These are phyloP conservation scores for Sebastes schlegelii DNA, from an alignment of 2,113 vertebrate species.

Conservation along the genomic window DNA sequence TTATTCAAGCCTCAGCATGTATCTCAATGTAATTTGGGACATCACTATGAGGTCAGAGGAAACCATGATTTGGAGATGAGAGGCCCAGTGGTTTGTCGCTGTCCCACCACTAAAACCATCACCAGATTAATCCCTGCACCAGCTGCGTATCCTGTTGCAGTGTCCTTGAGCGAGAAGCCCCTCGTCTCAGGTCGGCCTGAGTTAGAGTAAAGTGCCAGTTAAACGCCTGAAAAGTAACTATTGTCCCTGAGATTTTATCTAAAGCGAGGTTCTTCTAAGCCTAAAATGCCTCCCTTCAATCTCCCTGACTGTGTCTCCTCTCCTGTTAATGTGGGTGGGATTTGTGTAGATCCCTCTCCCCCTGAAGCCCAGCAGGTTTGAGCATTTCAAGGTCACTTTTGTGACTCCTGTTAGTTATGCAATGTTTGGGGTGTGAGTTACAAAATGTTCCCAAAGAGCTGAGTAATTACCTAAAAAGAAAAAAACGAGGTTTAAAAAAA, in stretches of 20 bases:
- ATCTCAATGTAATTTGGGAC: not conserved
- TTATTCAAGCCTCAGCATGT: not conserved
- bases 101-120: not conserved
- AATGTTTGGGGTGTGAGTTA: slow-evolving; percentile 54
- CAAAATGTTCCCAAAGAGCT: slow-evolving; percentile 46
- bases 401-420: slow-evolving; percentile 48
- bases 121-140: slow-evolving; percentile 20
- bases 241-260: slow-evolving; percentile 42
- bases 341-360: slow-evolving; percentile 38
- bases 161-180: slow-evolving; percentile 36
- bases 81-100: not conserved
- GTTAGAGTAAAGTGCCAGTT: slow-evolving; percentile 6
- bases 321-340: slow-evolving; percentile 31
- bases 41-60: slow-evolving; percentile 7
- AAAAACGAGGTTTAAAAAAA: not conserved
- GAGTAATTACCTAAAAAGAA: slow-evolving; percentile 45
- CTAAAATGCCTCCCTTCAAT: slow-evolving; percentile 29
- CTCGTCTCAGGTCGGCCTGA: not conserved
- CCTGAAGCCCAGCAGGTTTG: slow-evolving; percentile 26
- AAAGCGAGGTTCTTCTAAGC: slow-evolving; percentile 40
- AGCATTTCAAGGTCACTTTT: slow-evolving; percentile 39
- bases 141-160: slow-evolving; percentile 38
- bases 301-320: slow-evolving; percentile 8
- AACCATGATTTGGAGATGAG: not conserved
- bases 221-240: slow-evolving; percentile 41